Evolutionary conservation across 2,888 invertebrate genomes (phyloP), one percentile per base, ranked within the genome.

Genomic region (Tipula unca): DNA sequence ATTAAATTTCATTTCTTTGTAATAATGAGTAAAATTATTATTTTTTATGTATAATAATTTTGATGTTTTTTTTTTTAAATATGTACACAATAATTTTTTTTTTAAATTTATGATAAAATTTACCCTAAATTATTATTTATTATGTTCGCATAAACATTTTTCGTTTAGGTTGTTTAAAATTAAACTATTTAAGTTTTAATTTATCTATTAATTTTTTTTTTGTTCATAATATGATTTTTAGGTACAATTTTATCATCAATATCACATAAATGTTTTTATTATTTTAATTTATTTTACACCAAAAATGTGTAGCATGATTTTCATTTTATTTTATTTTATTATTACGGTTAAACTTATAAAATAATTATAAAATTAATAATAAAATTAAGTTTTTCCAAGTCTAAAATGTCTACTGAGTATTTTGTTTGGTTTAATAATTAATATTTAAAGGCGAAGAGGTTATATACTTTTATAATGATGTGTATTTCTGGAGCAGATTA

Each of bases 111-210:
- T 83, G 83, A 83, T 83, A 83, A 83, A 83, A 83, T 83, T 83
- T 83, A 83, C 83, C 83, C 83, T 83, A 29, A 35, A 29, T 83
- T 83, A 32, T 32, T 83, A 83, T 83, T 83, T 17, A 83, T 83
- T 83, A 83, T 17, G 42, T 85, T 82, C 82, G 83, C 85, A 42
- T 82, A 85, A 85, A 83, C 85, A 85, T 39, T 84, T 36, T 25
- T 54, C 85, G 85, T 54, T 85, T 84, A 48, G 86, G 84, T 85
- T 86, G 13, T 86, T 86, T 84, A 85, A 85, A 39, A 83, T 85
- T 85, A 54, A 35, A 29, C 35, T 82, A 86, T 85, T 85, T 69
- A 85, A 42, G 35, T 85, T 85, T 86, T 85, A 87, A 69, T 69
- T 69, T 69, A 69, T 25, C 69, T 69, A 69, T 69, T 69, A 25